Base-by-base conservation (phyloP, 2,888 invertebrate species). In the Lydus trimaculatus region DNA sequence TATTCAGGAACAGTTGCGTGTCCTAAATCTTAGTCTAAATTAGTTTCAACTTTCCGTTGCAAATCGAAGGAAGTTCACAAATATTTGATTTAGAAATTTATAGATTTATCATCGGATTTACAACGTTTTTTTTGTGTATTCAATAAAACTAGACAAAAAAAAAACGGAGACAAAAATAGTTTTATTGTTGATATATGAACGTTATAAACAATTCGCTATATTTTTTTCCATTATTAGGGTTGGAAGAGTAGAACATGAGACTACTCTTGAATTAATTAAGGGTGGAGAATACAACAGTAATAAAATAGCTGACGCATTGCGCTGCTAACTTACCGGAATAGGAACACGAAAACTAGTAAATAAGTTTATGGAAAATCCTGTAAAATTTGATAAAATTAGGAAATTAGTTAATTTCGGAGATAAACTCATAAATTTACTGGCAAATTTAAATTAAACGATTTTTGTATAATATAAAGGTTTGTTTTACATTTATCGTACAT, bases 211-310 rank as follows among this genome's bases (percentile, higher is more conserved):
- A 43, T 36, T 36, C 7, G 48, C 11, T 23, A 48, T 17, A 1
- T 4, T 20, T 48, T 9, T 2, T 2, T 3, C 20, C 8, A 20
- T 52, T 52, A 25, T 5, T 23, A 20, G 20, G 17, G 20, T 20
- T 17, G 43, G 2, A 4, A 36, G 28, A 17, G 17, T 9, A 25
- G 60, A 48, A 58, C 65, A 60, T 60, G 65, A 60, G 31, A 64
- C 39, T 52, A 33, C 61, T 25, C 25, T 31, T 67, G 67, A 67
- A 67, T 67, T 67, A 67, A 67, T 67, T 67, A 67, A 65, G 56
- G 66, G 43, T 23, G 39, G 43, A 52, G 36, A 33, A 66, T 31
- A 66, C 48, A 63, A 25, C 11, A 11, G 31, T 62, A 23, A 67
- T 67, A 63, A 67, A 67, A 60, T 61, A 56, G 60, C 63, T 59